Conservation (phyloP, 2,113 vertebrate species). For the Eupsittula cactorum region DNA sequence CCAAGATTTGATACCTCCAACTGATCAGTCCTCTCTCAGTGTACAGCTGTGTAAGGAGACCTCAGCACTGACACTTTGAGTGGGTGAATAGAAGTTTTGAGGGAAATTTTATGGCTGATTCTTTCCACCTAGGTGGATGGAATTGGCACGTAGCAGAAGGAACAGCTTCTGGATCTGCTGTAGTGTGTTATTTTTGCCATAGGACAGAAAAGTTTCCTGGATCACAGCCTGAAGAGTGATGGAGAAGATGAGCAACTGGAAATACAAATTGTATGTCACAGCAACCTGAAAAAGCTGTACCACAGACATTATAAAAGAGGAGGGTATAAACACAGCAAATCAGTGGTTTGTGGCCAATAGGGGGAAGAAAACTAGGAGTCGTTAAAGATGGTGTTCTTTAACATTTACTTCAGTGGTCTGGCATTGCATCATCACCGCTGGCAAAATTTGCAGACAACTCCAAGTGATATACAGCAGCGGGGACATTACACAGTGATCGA, state of each 20-base stretch:
- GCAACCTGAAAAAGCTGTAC: not conserved
- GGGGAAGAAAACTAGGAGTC: not conserved
- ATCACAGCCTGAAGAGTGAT: not conserved
- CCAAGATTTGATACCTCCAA: not conserved
- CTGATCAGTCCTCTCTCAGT: not conserved
- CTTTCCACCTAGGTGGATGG: not conserved
- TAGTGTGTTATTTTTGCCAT: not conserved
- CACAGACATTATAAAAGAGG: not conserved
- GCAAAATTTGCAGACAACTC: not conserved
- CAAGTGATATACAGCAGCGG: not conserved
- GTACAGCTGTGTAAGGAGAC: not conserved
- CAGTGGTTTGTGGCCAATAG: not conserved
- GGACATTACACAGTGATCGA: not conserved
- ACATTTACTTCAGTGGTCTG: not conserved
- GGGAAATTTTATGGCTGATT: not conserved
- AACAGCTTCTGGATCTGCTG: not conserved
- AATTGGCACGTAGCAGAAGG: accelerated
- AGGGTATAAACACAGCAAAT: not conserved
- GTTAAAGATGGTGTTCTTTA: not conserved
- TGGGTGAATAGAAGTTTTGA: not conserved
- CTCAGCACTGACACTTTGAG: not conserved
- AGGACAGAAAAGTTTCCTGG: not conserved
- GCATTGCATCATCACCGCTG: not conserved
- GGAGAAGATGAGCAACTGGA: not conserved
- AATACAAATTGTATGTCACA: not conserved